These are phyloP conservation scores for Pollachius pollachius DNA, from an alignment of 2,113 vertebrate genomes.

Conservation along the genomic window DNA sequence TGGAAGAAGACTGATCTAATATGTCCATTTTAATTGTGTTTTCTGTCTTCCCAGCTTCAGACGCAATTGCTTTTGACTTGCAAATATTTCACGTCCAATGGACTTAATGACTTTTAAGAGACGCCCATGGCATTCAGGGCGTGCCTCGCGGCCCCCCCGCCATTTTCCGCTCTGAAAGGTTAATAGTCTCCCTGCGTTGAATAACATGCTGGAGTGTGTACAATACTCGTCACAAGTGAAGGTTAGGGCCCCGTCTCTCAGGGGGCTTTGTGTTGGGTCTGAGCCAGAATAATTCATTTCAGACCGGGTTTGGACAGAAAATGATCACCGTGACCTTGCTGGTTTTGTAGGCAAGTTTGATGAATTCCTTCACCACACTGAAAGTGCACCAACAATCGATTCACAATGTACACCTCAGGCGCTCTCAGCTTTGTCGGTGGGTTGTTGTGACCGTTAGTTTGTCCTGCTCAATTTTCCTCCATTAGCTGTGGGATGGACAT, in stretches of 20 bases:
- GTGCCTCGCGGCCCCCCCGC: constrained; percentile 9
- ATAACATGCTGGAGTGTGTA: constrained; percentile 29
- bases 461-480: not conserved
- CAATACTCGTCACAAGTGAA: constrained; percentile 19
- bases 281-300: constrained; percentile 16
- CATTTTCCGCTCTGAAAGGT: constrained; percentile 50
- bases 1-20: constrained; percentile 21
- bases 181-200: constrained; percentile 49
- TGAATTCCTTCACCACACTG: not conserved
- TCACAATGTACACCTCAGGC: not conserved
- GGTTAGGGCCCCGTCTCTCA: constrained; percentile 17
- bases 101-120: constrained; percentile 52
- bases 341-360: not conserved
- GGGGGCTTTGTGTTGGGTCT: constrained; percentile 5
- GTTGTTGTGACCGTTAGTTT: not conserved
- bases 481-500: not conserved
- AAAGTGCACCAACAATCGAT: not conserved
- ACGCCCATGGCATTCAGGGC: constrained; percentile 39
- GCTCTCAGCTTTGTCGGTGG: not conserved
- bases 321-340: not conserved
- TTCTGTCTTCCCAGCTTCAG: constrained; percentile 40
- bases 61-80: constrained; percentile 56
- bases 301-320: not conserved
- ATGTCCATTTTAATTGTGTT: constrained; percentile 43
- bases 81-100: constrained; percentile 61